Evolutionary conservation across 1,140 invertebrate genomes (phyloP), one percentile per base, ranked within the genome.

Genomic region (Drosophila oshimai): DNA sequence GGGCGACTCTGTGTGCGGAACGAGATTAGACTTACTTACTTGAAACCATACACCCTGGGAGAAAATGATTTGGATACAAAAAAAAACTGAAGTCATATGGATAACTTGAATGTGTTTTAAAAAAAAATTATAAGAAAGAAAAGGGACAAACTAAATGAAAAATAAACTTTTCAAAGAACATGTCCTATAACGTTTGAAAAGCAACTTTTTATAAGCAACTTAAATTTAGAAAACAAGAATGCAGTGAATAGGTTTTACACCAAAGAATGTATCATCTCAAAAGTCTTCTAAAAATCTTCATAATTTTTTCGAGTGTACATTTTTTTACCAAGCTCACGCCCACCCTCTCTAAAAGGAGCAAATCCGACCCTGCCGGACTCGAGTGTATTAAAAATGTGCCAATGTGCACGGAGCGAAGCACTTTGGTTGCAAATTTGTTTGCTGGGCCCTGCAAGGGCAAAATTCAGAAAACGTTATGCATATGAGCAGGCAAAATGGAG

Each of bases 391-490:
- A 68, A 68, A 68, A 68, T 68, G 64, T 62, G 58, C 55, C 54
- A 62, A 62, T 62, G 58, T 45, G 58, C 58, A 62, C 54, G 58
- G 29, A 60, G 58, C 61, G 49, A 53, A 45, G 61, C 47, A 68
- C 62, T 68, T 68, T 68, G 47, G 62, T 68, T 68, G 67, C 50
- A 70, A 68, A 68, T 68, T 68, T 68, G 37, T 68, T 68, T 68
- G 64, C 64, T 18, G 26, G 49, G 36, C 42, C 53, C 26, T 37
- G 41, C 62, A 69, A 69, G 51, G 65, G 64, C 50, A 28, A 33
- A 57, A 29, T 68, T 68, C 46, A 42, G 49, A 31, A 29, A 68
- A 68, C 62, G 62, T 68, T 68, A 68, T 68, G 64, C 64, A 68
- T 68, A 68, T 68, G 64, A 68, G 61, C 13, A 9, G 53, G 6